A percentile compares a stretch with the other conserved stretches of the same genome.
These are phyloP conservation scores for Heterocephalus glaber DNA, from an alignment of 2,113 vertebrate species.

Conservation along the genomic window DNA sequence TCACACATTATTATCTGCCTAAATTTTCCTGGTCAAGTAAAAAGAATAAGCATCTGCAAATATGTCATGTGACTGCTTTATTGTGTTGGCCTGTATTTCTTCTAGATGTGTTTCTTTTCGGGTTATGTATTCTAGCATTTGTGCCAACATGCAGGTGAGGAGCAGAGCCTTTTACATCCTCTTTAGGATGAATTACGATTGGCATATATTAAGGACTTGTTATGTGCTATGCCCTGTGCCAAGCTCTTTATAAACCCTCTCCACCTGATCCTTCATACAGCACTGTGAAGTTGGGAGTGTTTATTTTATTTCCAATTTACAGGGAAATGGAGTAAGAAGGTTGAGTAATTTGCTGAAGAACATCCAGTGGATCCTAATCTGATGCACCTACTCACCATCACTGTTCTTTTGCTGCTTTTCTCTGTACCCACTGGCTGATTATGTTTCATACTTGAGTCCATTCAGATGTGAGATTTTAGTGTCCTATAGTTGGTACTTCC, in stretches of 20 bases:
- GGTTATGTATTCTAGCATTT: background rate
- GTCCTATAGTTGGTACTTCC: background rate
- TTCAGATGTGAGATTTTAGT: background rate
- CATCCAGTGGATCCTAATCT: background rate
- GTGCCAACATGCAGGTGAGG: rapidly evolving
- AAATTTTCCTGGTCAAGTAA: constrained; percentile 13
- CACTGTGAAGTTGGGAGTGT: background rate
- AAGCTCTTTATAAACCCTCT: background rate
- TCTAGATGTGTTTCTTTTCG: background rate
- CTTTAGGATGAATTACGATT: background rate
- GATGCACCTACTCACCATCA: background rate
- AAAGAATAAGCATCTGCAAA: background rate
- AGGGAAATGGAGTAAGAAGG: background rate
- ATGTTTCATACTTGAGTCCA: background rate
- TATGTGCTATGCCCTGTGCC: background rate
- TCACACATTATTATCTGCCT: background rate
- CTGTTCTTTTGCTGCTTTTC: background rate
- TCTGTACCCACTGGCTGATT: background rate
- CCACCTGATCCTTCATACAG: background rate
- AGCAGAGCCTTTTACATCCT: background rate
- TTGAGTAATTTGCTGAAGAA: background rate
- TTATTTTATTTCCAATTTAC: background rate
- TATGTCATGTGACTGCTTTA: background rate
- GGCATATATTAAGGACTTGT: background rate
- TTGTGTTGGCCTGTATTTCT: background rate